A percentile compares a stretch with the other conserved stretches of the same genome.
Conservation (phyloP, 2,888 invertebrate genomes). For the Trichogramma dendrolimi region DNA sequence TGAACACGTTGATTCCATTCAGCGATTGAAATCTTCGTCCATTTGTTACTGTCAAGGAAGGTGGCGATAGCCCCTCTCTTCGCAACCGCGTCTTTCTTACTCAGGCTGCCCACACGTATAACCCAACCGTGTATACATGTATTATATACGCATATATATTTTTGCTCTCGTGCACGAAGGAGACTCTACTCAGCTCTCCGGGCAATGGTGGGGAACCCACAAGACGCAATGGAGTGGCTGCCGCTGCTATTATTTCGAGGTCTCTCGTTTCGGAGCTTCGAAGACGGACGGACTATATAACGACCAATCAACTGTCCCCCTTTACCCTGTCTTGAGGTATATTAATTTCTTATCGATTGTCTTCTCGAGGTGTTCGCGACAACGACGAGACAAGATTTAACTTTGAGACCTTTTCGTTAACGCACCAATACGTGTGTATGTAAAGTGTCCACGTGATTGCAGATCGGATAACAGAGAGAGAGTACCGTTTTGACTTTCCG, state of each 20-base stretch:
- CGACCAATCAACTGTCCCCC: conserved; percentile 46
- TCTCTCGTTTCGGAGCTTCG: conserved; percentile 26
- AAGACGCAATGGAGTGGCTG: conserved; percentile 5
- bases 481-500: conserved; percentile 23
- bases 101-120: conserved; percentile 40
- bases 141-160: neutral
- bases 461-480: no score
- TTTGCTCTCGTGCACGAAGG: neutral
- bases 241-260: conserved; percentile 47
- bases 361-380: conserved; percentile 33
- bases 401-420: conserved; percentile 23
- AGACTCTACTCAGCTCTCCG: conserved; percentile 15
- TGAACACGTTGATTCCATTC: conserved; percentile 58
- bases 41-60: conserved; percentile 71
- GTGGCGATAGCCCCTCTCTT: conserved; percentile 50
- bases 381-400: conserved; percentile 19
- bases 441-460: neutral
- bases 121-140: conserved; percentile 4
- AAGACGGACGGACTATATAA: conserved; percentile 33
- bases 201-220: conserved; percentile 15
- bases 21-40: conserved; percentile 71
- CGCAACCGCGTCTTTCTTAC: conserved; percentile 9
- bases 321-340: conserved; percentile 30
- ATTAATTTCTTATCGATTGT: conserved; percentile 49
- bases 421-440: neutral